Percentiles rank a stretch among this genome's conserved stretches.
Evolutionary conservation across 2,797 vertebrate genomes (phyloP).

Genomic region (Crocodylus rhombifer): DNA sequence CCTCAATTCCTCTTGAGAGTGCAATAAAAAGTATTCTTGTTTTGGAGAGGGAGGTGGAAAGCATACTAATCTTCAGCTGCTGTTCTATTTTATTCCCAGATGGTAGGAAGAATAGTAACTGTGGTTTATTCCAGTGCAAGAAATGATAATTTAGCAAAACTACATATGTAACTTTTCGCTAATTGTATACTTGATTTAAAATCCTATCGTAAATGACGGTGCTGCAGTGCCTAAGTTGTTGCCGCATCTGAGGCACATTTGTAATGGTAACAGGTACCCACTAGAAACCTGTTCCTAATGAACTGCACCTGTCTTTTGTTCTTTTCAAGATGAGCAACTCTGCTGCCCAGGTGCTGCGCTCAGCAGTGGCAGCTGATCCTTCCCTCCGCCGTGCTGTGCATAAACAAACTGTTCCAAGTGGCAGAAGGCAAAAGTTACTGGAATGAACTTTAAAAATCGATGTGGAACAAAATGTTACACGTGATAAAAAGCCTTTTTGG

Average conservation of each 20-base stretch:
- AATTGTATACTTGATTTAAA: slow-evolving; percentile 9
- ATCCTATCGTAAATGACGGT: neutral
- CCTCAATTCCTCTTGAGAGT: slow-evolving; percentile 1
- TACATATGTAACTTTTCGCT: slow-evolving; percentile 13
- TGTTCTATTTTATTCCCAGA: slow-evolving; percentile 36
- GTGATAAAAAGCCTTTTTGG: neutral
- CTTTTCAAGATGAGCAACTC: neutral
- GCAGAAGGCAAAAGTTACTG: neutral
- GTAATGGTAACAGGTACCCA: slow-evolving; percentile 1
- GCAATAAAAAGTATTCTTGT: slow-evolving; percentile 34
- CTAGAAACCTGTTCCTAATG: neutral
- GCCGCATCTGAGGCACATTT: neutral
- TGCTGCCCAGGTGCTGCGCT: slow-evolving; percentile 31
- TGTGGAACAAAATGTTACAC: neutral
- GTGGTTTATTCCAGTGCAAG: neutral
- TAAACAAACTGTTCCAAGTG: neutral
- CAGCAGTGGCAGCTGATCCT: slow-evolving; percentile 1
- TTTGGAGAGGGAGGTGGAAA: slow-evolving; percentile 35
- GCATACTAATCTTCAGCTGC: slow-evolving; percentile 42
- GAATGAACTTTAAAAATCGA: neutral
- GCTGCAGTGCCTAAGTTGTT: slow-evolving; percentile 4
- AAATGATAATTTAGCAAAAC: slow-evolving; percentile 15
- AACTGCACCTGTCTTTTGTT: neutral
- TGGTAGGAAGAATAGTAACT: neutral
- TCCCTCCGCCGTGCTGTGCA: neutral